A percentile compares a stretch with the other conserved stretches of the same genome.
Evolutionary conservation across 30 jellyfish, hydroid and myxozoan species (phyloP).

Genomic region (Aurelia aurita): DNA sequence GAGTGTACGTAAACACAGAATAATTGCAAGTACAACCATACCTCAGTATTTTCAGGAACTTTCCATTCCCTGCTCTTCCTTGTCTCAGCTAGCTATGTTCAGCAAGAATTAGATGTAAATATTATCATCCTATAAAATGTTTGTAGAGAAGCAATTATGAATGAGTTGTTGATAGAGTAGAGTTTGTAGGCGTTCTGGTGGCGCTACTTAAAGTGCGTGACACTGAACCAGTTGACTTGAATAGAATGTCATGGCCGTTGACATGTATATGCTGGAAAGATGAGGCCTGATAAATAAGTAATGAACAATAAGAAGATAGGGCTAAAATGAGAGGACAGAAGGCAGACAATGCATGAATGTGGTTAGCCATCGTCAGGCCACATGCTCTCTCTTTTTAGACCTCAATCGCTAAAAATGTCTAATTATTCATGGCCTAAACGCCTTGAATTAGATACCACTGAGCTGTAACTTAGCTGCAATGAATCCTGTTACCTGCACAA

Average conservation of each 20-base stretch:
- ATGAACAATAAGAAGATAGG: slow-evolving; percentile 39
- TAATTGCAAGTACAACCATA: too few species aligned
- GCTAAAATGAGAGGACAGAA: slow-evolving; percentile 60
- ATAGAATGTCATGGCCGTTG: slow-evolving; percentile 45
- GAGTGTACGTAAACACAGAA: too few species aligned
- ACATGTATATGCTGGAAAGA: slow-evolving; percentile 35
- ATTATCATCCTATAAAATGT: too few species aligned
- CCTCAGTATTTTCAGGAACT: too few species aligned
- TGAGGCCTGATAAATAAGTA: slow-evolving; percentile 26
- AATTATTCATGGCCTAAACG: slow-evolving; percentile 9
- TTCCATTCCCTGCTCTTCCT: too few species aligned
- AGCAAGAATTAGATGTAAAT: too few species aligned
- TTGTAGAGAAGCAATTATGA: too few species aligned
- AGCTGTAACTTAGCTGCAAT: neutral
- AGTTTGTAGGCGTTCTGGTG: slow-evolving; percentile 15
- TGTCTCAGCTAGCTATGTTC: too few species aligned
- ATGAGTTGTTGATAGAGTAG: too few species aligned
- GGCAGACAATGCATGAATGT: slow-evolving; percentile 62
- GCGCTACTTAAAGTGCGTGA: slow-evolving; percentile 29
- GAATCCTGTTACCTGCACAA: slow-evolving; percentile 3
- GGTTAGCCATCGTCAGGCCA: slow-evolving; percentile 60
- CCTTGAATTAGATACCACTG: slow-evolving; percentile 54
- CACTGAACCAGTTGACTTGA: slow-evolving; percentile 15
- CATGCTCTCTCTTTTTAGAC: slow-evolving; percentile 27
- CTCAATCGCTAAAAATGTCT: slow-evolving; percentile 28